Base-by-base conservation (phyloP, 2,888 invertebrate species). In the Tipula lateralis region DNA sequence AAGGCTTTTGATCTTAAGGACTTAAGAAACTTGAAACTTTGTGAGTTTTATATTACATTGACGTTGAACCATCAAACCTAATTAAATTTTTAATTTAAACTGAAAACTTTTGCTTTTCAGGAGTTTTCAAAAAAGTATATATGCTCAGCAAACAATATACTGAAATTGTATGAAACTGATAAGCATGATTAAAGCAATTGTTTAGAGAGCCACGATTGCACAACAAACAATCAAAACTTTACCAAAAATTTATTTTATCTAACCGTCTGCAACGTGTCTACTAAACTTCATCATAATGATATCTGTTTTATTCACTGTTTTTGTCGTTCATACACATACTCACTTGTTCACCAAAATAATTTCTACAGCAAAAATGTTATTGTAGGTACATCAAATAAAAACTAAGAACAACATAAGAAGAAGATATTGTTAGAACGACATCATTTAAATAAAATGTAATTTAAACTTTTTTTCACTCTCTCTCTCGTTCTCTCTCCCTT, bases 381-480 rank as follows among this genome's bases (percentile, higher is more conserved):
- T 66, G 66, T 66, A 66, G 66, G 24, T 66, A 66, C 66, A 66
- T 66, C 24, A 66, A 66, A 66, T 24, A 24, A 66, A 50, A 66
- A 24, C 12, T 44, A 44, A 44, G 44, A 44, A 44, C 44, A 16
- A 16, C 44, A 24, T 66, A 66, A 66, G 66, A 66, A 66, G 66
- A 24, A 66, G 24, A 66, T 66, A 66, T 66, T n/a, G n/a, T n/a
- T 66, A 66, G 24, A 66, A 66, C 24, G 66, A 24, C 50, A 50
- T 50, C 50, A 19, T 24, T 66, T 66, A 66, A 66, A 66, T 66
- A 66, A 66, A 66, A 66, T 66, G 66, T 66, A 66, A 66, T 66
- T 66, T 66, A 66, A 66, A 66, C 66, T 66, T 66, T 66, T 66
- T 12, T 66, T 66, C 66, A 66, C 66, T 66, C 66, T n/a, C 50